Evolutionary conservation across 53 echinoderm and acorn worm genomes (phyloP).

Genomic region (Patiria pectinifera): DNA sequence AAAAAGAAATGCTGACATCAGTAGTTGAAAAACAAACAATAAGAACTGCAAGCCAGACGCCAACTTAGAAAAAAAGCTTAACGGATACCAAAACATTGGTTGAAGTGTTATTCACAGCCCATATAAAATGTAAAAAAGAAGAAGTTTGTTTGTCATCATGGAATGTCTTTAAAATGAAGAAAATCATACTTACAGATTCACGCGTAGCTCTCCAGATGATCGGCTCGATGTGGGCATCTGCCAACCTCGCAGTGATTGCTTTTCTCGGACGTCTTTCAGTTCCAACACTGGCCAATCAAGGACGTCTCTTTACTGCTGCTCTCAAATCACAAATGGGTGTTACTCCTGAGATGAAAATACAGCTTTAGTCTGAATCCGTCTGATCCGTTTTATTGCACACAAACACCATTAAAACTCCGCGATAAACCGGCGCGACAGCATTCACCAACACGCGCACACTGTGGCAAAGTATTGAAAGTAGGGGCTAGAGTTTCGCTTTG

Average conservation of each 20-base stretch:
- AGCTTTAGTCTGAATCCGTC: background rate
- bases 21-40: too few relatives aligned
- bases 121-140: too few relatives aligned
- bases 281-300: background rate
- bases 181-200: background rate
- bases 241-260: background rate
- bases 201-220: too few relatives aligned
- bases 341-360: background rate
- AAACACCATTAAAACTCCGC: constrained; percentile 4
- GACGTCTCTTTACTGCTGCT: background rate
- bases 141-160: too few relatives aligned
- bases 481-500: background rate
- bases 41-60: too few relatives aligned
- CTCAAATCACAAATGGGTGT: background rate
- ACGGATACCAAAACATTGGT: too few relatives aligned
- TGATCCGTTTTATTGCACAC: constrained; percentile 12
- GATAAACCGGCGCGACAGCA: background rate
- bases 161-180: too few relatives aligned
- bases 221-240: too few relatives aligned
- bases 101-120: too few relatives aligned
- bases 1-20: too few relatives aligned
- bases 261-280: background rate
- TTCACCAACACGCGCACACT: background rate
- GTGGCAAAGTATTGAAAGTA: background rate
- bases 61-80: too few relatives aligned